A percentile compares a stretch with the other conserved stretches of the same genome.
These are phyloP conservation scores for Didymodactylos carnosus DNA, from an alignment of 2,888 invertebrate genomes.

Conservation along the genomic window DNA sequence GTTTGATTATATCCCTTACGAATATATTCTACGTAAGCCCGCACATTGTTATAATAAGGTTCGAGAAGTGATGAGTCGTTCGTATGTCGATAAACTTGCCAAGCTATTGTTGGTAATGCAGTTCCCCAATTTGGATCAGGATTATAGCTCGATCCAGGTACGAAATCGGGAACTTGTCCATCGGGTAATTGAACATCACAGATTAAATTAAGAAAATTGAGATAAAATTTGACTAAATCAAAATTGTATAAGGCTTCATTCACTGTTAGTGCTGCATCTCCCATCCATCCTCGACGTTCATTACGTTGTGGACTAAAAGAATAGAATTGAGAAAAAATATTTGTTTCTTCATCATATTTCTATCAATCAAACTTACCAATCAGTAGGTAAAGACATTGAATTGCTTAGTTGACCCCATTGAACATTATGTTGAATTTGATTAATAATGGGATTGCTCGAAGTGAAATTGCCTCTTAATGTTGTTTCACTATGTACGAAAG, in stretches of 20 bases:
- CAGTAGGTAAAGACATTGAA: background rate
- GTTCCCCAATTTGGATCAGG: background rate
- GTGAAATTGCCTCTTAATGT: background rate
- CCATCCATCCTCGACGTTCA: background rate
- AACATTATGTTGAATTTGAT: slow-evolving; percentile 1
- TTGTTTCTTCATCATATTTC: too few species aligned
- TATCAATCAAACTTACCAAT: too few species aligned
- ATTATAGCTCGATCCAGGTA: background rate
- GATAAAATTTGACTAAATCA: background rate
- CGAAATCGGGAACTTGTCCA: background rate
- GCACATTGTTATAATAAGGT: background rate
- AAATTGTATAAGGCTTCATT: background rate
- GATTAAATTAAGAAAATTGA: background rate
- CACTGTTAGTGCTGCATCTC: background rate
- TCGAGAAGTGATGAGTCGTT: background rate
- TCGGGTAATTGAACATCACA: background rate
- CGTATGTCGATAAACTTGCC: background rate
- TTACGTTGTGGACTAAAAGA: background rate
- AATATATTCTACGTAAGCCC: background rate
- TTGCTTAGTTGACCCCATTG: background rate
- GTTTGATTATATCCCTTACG: background rate
- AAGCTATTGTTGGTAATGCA: background rate
- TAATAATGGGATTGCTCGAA: background rate
- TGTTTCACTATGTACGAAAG: background rate
- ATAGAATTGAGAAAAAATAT: background rate